Conservation (phyloP, 2,797 vertebrate species). For the Anabacerthia variegaticeps region DNA sequence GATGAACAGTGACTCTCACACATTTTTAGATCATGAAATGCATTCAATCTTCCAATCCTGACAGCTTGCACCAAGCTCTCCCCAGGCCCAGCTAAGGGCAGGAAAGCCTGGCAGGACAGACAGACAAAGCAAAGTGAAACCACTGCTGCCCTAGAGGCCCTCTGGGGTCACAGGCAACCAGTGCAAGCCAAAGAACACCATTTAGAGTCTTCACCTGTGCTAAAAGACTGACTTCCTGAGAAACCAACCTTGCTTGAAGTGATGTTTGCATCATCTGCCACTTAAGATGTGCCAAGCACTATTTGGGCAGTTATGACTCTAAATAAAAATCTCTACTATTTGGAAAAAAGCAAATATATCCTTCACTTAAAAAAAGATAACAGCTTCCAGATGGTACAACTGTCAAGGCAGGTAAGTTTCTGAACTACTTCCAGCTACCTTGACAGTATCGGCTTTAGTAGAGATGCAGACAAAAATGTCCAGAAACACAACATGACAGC, state of each 20-base stretch:
- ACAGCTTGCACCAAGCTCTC: neutral
- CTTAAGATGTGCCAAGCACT: neutral
- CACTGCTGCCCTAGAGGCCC: neutral
- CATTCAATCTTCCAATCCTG: neutral
- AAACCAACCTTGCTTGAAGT: neutral
- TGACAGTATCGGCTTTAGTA: neutral
- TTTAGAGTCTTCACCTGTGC: neutral
- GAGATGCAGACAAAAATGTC: neutral
- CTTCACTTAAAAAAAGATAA: neutral
- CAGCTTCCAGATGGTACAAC: conserved; percentile 9
- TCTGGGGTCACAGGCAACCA: neutral
- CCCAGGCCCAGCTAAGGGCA: neutral
- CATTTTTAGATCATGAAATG: neutral
- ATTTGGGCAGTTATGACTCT: neutral
- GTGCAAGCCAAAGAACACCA: neutral
- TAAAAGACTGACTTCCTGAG: neutral
- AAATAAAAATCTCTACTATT: neutral
- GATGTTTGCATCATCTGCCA: neutral
- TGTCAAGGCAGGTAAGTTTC: conserved; percentile 34
- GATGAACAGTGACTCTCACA: neutral
- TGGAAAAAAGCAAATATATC: neutral
- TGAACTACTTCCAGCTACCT: neutral
- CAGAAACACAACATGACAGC: neutral
- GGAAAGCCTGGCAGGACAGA: neutral
- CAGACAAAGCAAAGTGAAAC: neutral